These are phyloP conservation scores for Stegophylla sp. DNA, from an alignment of 2,888 invertebrate genomes.

Conservation along the genomic window DNA sequence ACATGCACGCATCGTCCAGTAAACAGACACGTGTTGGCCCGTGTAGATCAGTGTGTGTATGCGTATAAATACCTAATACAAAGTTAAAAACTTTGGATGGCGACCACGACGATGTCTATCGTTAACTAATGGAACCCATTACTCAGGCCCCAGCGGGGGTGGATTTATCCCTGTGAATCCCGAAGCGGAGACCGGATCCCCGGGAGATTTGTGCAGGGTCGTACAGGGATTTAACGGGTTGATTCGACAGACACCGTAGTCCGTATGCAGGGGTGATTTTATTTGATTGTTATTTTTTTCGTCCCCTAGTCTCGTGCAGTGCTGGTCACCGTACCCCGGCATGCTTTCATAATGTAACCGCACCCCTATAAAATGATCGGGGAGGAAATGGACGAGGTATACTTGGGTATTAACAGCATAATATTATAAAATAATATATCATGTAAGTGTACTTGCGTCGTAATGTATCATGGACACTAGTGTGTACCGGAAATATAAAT, in stretches of 20 bases:
- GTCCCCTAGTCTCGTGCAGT: background rate
- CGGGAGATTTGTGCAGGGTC: background rate
- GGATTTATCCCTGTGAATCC: background rate
- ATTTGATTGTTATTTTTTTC: constrained; percentile 1
- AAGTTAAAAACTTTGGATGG: no score
- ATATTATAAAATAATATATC: no score
- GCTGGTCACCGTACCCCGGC: background rate
- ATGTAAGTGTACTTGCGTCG: no score
- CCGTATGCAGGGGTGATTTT: background rate
- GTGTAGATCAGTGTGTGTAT: background rate
- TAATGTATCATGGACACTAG: no score
- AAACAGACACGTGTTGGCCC: background rate
- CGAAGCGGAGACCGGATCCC: background rate
- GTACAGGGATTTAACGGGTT: constrained; percentile 23
- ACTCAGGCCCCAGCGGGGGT: background rate
- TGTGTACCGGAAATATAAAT: no score
- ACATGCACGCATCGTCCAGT: background rate
- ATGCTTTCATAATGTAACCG: background rate
- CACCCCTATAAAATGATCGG: no score
- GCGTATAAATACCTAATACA: background rate
- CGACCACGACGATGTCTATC: constrained; percentile 15
- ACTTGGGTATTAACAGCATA: no score
- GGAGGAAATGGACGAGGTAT: no score
- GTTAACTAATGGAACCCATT: constrained; percentile 43
- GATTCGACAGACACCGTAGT: background rate